Evolutionary conservation across 2,888 invertebrate genomes (phyloP), one percentile per base, ranked within the genome.

Genomic region (Tipula helvola): DNA sequence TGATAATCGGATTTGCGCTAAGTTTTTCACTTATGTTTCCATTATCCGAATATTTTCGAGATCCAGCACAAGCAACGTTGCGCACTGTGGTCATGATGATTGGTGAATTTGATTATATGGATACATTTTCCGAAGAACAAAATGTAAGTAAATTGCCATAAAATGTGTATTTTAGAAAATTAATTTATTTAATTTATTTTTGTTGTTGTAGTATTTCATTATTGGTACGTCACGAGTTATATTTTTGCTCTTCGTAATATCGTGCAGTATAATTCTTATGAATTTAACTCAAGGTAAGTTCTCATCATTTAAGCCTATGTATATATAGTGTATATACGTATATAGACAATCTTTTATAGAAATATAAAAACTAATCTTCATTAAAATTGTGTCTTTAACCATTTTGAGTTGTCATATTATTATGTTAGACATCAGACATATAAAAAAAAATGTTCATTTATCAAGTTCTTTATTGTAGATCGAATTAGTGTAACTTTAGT

Each of bases 51-150:
- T 90, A 91, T 88, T 93, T 93, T 87, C 88, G 88, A 10, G 89
- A 91, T 89, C 91, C 92, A 0, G 91, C 91, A 90, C 89, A 90
- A 18, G 89, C 92, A 5, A 87, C 93, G 57, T 90, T 93, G 47
- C 92, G 92, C 88, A 93, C 93, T 18, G 90, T 92, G 57, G 93
- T 93, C 52, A 93, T 93, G 93, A 93, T 93, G 93, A 93, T 92
- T 90, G 93, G 93, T 28, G 93, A 93, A 89, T 92, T 92, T 88
- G 92, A 93, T 88, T 93, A 93, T 89, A 89, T 89, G 18, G 90
- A 90, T 86, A 89, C 92, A 86, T 93, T 92, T 89, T 88, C 89
- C 28, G 89, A 89, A 57, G 86, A 88, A 7, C 86, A 88, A 52
- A 88, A 88, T 16, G 88, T 88, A 47, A 88, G 88, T 16, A 87